phyloP scores from a whole-genome alignment of 2,113 vertebrate genomes.

The Periophthalmodon schlosseri region DNA sequence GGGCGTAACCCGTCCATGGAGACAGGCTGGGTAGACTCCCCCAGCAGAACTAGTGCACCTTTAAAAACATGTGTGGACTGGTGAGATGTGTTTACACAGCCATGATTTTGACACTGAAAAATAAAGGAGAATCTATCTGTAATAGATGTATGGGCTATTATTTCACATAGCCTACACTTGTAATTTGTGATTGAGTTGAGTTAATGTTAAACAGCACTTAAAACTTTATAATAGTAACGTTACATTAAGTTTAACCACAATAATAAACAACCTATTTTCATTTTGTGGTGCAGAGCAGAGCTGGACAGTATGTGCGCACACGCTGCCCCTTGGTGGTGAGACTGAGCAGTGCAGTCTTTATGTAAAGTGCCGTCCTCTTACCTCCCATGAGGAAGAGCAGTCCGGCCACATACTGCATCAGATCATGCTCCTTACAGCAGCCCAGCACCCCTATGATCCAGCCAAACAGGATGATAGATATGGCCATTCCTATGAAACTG shows the following conservation, averaged over 20 bases:
- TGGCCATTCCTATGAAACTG: constrained; percentile 92
- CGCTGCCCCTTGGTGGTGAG: constrained; percentile 60
- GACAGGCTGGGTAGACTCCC: too few relatives aligned
- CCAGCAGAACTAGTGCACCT: too few relatives aligned
- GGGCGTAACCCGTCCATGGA: too few relatives aligned
- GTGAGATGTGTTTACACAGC: neutral
- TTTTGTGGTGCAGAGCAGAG: constrained; percentile 27
- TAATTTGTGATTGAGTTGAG: neutral
- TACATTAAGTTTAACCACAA: neutral
- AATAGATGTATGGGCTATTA: neutral
- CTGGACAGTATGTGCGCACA: neutral
- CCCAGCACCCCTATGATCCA: constrained; percentile 90
- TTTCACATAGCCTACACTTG: too few relatives aligned
- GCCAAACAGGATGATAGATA: constrained; percentile 91
- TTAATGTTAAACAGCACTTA: neutral
- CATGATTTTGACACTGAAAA: neutral
- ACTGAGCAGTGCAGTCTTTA: constrained; percentile 30
- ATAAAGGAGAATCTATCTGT: neutral
- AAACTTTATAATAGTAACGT: neutral
- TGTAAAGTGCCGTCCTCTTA: constrained; percentile 66
- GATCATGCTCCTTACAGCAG: constrained; percentile 90
- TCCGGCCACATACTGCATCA: constrained; percentile 95
- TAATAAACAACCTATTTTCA: constrained; percentile 10
- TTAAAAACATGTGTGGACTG: neutral
- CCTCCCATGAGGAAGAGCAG: constrained; percentile 96